Percentiles rank a stretch among this genome's conserved stretches.
Conservation (phyloP, 2,113 vertebrate species). For the Phalacrocorax brasilianus region DNA sequence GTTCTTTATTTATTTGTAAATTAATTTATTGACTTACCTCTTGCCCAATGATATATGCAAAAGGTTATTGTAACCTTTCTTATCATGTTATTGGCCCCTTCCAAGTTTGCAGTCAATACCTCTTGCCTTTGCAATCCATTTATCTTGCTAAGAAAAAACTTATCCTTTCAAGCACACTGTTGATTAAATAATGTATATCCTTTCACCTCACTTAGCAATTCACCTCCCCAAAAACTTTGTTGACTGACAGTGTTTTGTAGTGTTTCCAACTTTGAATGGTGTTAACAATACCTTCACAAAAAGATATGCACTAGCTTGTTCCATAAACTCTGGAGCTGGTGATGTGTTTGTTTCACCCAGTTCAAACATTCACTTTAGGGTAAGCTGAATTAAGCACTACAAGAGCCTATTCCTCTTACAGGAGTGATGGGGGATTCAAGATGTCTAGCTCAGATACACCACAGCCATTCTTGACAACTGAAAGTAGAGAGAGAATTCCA, state of each 20-base stretch:
- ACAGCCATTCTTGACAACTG: neutral
- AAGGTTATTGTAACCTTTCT: conserved; percentile 55
- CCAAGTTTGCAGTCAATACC: conserved; percentile 18
- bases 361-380: neutral
- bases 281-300: neutral
- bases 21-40: neutral
- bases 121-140: conserved; percentile 52
- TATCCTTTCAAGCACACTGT: conserved; percentile 31
- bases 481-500: neutral
- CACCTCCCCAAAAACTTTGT: neutral
- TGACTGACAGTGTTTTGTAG: neutral
- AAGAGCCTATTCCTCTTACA: neutral
- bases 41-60: neutral
- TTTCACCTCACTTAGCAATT: conserved; percentile 8
- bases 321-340: neutral
- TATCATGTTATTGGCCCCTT: conserved; percentile 9
- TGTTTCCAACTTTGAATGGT: neutral
- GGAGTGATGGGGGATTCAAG: neutral
- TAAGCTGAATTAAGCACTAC: neutral
- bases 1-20: neutral
- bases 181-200: conserved; percentile 51
- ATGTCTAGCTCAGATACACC: neutral
- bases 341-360: neutral
- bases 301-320: neutral
- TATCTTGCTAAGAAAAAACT: conserved; percentile 46